Evolutionary conservation across 2,888 invertebrate species (phyloP).

Genomic region (Thereva nobilitata): DNA sequence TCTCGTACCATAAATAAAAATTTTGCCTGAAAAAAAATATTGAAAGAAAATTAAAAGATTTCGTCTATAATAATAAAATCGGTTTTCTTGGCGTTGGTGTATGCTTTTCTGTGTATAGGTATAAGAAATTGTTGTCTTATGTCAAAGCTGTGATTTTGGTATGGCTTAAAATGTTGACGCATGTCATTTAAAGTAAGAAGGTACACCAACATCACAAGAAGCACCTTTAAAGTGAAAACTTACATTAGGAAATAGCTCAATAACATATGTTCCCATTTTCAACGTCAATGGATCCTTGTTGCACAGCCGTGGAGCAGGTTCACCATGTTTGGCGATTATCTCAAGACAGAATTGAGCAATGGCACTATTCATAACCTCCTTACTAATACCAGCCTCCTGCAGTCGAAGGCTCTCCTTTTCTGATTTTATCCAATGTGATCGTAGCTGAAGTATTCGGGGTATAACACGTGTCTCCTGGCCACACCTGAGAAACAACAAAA

Average conservation of each 20-base stretch:
- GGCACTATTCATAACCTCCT: slow-evolving; percentile 91
- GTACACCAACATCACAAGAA: too few species aligned
- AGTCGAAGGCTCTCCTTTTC: slow-evolving; percentile 88
- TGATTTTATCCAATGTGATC: slow-evolving; percentile 93
- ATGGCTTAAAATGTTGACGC: too few species aligned
- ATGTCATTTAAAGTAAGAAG: too few species aligned
- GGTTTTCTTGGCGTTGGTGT: too few species aligned
- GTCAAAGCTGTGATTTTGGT: too few species aligned
- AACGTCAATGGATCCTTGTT: slow-evolving; percentile 99
- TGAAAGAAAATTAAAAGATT: neutral
- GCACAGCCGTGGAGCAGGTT: slow-evolving; percentile 91
- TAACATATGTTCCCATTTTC: slow-evolving; percentile 93
- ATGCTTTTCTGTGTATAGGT: too few species aligned
- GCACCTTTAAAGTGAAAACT: slow-evolving; percentile 40
- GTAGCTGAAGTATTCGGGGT: slow-evolving; percentile 92
- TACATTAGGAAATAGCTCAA: slow-evolving; percentile 90
- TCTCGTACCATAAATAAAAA: slow-evolving; percentile 98
- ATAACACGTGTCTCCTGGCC: slow-evolving; percentile 97
- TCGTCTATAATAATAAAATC: neutral
- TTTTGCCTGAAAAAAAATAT: slow-evolving; percentile 66
- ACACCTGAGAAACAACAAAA: slow-evolving; percentile 64
- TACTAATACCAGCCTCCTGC: slow-evolving; percentile 91
- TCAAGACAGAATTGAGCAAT: slow-evolving; percentile 96
- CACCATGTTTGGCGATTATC: slow-evolving; percentile 94
- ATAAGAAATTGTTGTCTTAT: too few species aligned